Percentiles rank a stretch among this genome's conserved stretches.
These are phyloP conservation scores for Myotis findleyi DNA, from an alignment of 2,797 vertebrate species.

Conservation along the genomic window DNA sequence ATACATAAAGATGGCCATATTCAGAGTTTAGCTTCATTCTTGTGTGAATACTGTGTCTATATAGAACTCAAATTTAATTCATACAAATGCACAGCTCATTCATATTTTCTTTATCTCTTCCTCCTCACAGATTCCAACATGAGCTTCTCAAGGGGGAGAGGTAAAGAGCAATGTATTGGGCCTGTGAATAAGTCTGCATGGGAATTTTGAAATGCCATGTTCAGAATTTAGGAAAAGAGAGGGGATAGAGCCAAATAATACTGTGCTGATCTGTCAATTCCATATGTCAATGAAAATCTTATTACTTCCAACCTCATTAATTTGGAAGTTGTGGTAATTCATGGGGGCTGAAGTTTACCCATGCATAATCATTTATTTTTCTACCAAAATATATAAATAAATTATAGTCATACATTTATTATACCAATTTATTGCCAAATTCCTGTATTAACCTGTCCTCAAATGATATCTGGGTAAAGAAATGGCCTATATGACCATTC, in stretches of 20 bases:
- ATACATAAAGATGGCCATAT: constrained; percentile 5
- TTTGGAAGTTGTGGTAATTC: constrained; percentile 24
- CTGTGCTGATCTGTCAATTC: neutral
- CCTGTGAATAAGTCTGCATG: constrained; percentile 24
- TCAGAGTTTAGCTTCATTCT: constrained; percentile 47
- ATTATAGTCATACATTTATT: constrained; percentile 36
- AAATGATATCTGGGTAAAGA: constrained; percentile 18
- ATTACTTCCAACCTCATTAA: neutral
- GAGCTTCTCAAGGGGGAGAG: constrained; percentile 70
- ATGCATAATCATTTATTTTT: constrained; percentile 58
- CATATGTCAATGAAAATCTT: neutral
- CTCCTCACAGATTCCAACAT: constrained; percentile 71
- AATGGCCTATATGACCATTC: neutral
- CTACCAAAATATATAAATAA: constrained; percentile 20
- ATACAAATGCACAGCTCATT: constrained; percentile 41
- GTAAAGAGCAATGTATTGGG: constrained; percentile 45
- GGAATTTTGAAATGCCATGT: neutral
- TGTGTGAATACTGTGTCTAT: neutral
- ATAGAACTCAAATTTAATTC: constrained; percentile 33
- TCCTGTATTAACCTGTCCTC: constrained; percentile 6
- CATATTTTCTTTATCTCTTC: constrained; percentile 68
- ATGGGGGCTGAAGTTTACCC: neutral
- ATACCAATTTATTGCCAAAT: neutral
- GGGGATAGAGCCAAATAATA: neutral
- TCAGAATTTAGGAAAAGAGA: constrained; percentile 38